A percentile compares a stretch with the other conserved stretches of the same genome.
Evolutionary conservation across 2,888 invertebrate genomes (phyloP).

Genomic region (Morpho deidamia): DNA sequence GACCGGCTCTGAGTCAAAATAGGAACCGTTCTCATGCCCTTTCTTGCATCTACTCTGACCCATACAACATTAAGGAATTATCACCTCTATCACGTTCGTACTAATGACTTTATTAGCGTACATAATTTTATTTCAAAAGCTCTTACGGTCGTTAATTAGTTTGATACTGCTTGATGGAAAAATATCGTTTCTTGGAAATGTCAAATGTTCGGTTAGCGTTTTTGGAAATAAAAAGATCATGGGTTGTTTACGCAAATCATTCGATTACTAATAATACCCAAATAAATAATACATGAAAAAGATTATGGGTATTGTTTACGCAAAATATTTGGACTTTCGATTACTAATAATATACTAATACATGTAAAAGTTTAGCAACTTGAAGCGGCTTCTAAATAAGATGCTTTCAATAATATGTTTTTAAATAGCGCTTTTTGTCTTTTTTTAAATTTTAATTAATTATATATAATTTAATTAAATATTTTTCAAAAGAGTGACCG

Average conservation of each 20-base stretch:
- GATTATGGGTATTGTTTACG: not conserved
- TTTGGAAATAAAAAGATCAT: not conserved
- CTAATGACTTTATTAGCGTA: not conserved
- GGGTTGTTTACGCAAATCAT: not conserved
- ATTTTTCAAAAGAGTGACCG: too few species aligned
- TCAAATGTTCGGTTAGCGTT: constrained; percentile 13
- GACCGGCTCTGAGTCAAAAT: constrained; percentile 58
- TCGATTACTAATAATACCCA: too few species aligned
- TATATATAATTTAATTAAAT: too few species aligned
- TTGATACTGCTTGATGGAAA: constrained; percentile 14
- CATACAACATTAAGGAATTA: not conserved
- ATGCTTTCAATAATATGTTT: too few species aligned
- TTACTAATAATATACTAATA: too few species aligned
- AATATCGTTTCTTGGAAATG: constrained; percentile 4
- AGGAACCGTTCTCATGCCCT: constrained; percentile 57
- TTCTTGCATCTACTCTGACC: constrained; percentile 27
- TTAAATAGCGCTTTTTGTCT: too few species aligned
- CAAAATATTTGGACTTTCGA: too few species aligned
- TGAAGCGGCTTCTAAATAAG: too few species aligned
- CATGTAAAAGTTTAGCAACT: too few species aligned
- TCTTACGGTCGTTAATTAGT: constrained; percentile 15
- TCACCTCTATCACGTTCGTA: not conserved
- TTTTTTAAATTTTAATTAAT: too few species aligned
- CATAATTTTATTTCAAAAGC: not conserved
- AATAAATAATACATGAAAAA: too few species aligned